These are phyloP conservation scores for Himalopsyche japonica DNA, from an alignment of 2,888 invertebrate species.

Conservation along the genomic window DNA sequence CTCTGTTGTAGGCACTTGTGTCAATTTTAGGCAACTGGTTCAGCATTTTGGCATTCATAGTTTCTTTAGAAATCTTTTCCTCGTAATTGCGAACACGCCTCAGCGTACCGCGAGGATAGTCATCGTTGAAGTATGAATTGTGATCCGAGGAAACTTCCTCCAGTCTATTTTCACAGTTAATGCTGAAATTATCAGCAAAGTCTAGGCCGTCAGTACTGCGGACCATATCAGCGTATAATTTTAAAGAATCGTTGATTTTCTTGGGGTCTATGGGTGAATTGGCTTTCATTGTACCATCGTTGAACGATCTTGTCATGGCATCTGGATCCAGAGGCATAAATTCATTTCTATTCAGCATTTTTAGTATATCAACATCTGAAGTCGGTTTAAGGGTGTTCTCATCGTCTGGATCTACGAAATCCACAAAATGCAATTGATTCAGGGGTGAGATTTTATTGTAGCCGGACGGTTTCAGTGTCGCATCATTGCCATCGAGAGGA, in stretches of 20 bases:
- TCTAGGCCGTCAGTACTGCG: constrained; percentile 50
- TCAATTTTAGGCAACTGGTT: constrained; percentile 34
- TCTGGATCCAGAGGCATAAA: constrained; percentile 43
- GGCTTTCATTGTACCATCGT: constrained; percentile 50
- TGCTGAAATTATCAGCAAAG: constrained; percentile 35
- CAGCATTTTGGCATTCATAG: constrained; percentile 22
- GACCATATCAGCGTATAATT: constrained; percentile 50
- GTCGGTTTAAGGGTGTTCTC: constrained; percentile 35
- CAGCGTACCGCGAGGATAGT: constrained; percentile 34
- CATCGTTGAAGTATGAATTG: constrained; percentile 33
- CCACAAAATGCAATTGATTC: constrained; percentile 24
- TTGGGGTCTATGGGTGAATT: constrained; percentile 56
- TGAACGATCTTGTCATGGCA: constrained; percentile 46
- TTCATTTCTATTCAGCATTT: constrained; percentile 38
- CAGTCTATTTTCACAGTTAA: constrained; percentile 40
- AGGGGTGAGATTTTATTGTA: constrained; percentile 26
- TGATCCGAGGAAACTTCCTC: constrained; percentile 38
- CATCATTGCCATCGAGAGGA: constrained; percentile 13
- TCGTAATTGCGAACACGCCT: constrained; percentile 39
- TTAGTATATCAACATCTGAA: constrained; percentile 35
- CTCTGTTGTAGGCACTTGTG: constrained; percentile 45
- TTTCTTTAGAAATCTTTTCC: constrained; percentile 30
- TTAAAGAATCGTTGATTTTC: constrained; percentile 53
- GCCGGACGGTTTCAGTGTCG: constrained; percentile 30
- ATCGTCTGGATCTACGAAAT: constrained; percentile 27